Conservation (phyloP, 2,888 invertebrate species). For the Neoitamus cyanurus region DNA sequence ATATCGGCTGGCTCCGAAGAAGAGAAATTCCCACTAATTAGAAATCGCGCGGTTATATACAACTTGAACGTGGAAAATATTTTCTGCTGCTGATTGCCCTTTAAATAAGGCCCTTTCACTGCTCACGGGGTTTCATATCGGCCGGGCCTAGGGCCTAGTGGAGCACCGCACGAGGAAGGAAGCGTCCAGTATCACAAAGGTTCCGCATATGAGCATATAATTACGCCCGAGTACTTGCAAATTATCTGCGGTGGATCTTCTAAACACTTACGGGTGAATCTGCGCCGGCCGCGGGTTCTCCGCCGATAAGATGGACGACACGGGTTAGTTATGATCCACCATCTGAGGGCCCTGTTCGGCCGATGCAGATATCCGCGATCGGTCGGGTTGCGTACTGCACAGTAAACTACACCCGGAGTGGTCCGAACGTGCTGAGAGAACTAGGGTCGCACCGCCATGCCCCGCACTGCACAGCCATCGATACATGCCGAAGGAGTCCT, state of each 20-base stretch:
- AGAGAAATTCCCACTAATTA: conserved; percentile 43
- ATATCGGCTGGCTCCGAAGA: background rate
- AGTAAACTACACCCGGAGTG: background rate
- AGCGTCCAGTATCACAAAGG: conserved; percentile 38
- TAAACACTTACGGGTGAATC: conserved; percentile 42
- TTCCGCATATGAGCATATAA: conserved; percentile 48
- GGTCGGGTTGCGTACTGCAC: background rate
- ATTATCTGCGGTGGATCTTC: conserved; percentile 47
- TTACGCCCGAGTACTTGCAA: conserved; percentile 33
- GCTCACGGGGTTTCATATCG: conserved; percentile 7
- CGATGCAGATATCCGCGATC: background rate
- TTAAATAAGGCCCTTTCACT: conserved; percentile 35
- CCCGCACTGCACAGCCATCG: background rate
- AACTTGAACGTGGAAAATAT: conserved; percentile 39
- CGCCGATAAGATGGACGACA: conserved; percentile 45
- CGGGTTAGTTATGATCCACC: conserved; percentile 42
- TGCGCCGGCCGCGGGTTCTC: conserved; percentile 15
- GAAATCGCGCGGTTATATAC: conserved; percentile 25
- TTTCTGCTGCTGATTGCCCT: conserved; percentile 37
- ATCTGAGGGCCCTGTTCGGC: background rate
- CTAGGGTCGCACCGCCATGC: background rate
- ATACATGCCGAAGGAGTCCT: background rate
- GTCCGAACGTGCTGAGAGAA: background rate
- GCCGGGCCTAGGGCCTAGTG: background rate
- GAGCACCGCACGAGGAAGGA: conserved; percentile 11